These are phyloP conservation scores for Glandiceps talaboti DNA, from an alignment of 53 echinoderm and acorn worm species.

Conservation along the genomic window DNA sequence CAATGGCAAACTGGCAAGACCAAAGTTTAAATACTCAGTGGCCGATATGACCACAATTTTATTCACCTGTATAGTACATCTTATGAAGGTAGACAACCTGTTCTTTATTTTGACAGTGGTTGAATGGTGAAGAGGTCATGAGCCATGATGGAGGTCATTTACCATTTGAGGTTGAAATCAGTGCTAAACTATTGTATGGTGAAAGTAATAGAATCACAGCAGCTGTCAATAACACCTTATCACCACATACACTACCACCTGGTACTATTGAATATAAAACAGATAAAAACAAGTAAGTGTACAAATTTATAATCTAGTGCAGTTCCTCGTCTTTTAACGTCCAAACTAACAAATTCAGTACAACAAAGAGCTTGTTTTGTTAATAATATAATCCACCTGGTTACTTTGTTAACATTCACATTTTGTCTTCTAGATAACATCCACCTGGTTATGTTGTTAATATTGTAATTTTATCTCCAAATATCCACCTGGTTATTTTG, in stretches of 20 bases:
- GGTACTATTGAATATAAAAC: constrained; percentile 40
- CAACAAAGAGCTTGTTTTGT: no score
- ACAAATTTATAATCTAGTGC: no score
- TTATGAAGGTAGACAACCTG: no score
- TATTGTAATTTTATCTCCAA: no score
- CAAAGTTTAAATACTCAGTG: no score
- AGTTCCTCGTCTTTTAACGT: background rate
- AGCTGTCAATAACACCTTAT: constrained; percentile 80
- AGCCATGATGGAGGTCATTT: constrained; percentile 84
- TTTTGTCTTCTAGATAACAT: background rate
- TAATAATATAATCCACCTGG: no score
- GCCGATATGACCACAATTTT: no score
- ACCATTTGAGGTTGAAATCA: constrained; percentile 78
- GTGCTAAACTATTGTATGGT: constrained; percentile 21
- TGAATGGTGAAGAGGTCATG: constrained; percentile 48
- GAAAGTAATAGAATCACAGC: constrained; percentile 49
- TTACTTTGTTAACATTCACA: no score
- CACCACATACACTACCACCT: constrained; percentile 74
- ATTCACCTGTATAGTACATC: no score
- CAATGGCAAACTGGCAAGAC: constrained; percentile 19
- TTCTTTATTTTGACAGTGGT: constrained; percentile 55
- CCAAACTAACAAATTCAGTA: no score
- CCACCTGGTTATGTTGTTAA: background rate
- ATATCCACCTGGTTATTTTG: no score
- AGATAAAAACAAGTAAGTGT: constrained; percentile 34